Percentiles rank a stretch among this genome's conserved stretches.
Evolutionary conservation across 92 coral and sea anemone species (phyloP).

Genomic region (Pocillopora meandrina): DNA sequence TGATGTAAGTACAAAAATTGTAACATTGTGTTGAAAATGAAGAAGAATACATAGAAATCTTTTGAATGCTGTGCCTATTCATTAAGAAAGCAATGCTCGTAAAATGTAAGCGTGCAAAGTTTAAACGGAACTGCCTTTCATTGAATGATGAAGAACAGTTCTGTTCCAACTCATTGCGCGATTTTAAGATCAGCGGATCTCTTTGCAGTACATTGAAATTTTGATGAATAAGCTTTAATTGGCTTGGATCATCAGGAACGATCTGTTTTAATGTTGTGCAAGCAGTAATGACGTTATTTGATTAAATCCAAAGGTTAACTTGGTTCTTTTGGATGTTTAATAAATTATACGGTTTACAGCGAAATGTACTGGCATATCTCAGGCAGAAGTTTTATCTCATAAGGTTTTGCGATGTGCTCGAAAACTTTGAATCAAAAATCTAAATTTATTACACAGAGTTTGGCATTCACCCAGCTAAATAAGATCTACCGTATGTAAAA

Average conservation of each 20-base stretch:
- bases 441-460: not conserved
- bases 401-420: not conserved
- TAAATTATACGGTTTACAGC: no score
- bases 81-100: not conserved
- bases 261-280: not conserved
- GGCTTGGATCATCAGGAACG: not conserved
- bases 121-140: slow-evolving; percentile 18
- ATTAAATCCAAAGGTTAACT: not conserved
- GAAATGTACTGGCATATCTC: not conserved
- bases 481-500: not conserved
- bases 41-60: not conserved
- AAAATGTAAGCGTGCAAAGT: not conserved
- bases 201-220: not conserved
- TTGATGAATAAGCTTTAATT: not conserved
- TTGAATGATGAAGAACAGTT: slow-evolving; percentile 36
- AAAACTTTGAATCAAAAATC: not conserved
- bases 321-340: not conserved
- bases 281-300: not conserved
- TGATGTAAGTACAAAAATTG: not conserved
- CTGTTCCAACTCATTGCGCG: not conserved
- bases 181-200: not conserved
- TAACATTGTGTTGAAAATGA: not conserved
- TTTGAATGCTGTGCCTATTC: not conserved
- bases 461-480: slow-evolving; percentile 27
- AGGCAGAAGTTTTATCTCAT: not conserved